Evolutionary conservation across 1,140 invertebrate species (phyloP), one percentile per base, ranked within the genome.

Genomic region (Agraylea sexmaculata): DNA sequence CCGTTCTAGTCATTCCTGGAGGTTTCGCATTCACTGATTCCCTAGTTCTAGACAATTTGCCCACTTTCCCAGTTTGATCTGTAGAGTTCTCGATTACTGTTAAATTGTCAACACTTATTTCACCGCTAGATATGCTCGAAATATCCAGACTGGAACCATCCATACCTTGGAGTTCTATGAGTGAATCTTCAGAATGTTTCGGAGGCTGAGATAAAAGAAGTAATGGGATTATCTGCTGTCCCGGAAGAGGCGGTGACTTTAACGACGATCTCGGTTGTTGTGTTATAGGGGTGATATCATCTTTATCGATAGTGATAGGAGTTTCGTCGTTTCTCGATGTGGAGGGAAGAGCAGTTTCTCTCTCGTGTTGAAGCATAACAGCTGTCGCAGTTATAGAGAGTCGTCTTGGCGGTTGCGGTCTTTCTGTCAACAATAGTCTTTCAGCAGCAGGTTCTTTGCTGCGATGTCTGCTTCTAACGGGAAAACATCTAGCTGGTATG

Each of bases 111-210:
- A 49, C 44, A 37, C 46, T 51, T 11, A 46, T 48, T 28, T 54
- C 52, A 21, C 59, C 57, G 46, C 59, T 61, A 13, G 62, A 63
- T 29, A 62, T 52, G 50, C 59, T 61, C 40, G 59, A 53, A 32
- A 60, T 50, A 36, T 64, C 61, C 49, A 59, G 60, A 32, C 46
- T 48, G 15, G 41, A 51, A 2, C 55, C 42, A 42, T 64, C 60
- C 45, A 64, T 51, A 37, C 56, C 53, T 38, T 60, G 53, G 40
- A 64, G 45, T 45, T 64, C 62, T 33, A 64, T 59, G 13, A 62
- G 48, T 13, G 57, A 56, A 28, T 61, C 59, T 15, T 57, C 55
- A 6, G 46, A 31, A 16, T 35, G 46, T 19, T n/a, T 19, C 7
- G 47, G 48, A 28, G 30, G 42, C 15, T 46, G 37, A 0, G 46